phyloP scores from a whole-genome alignment of 1,140 invertebrate genomes.

The Drosophila guanche region DNA sequence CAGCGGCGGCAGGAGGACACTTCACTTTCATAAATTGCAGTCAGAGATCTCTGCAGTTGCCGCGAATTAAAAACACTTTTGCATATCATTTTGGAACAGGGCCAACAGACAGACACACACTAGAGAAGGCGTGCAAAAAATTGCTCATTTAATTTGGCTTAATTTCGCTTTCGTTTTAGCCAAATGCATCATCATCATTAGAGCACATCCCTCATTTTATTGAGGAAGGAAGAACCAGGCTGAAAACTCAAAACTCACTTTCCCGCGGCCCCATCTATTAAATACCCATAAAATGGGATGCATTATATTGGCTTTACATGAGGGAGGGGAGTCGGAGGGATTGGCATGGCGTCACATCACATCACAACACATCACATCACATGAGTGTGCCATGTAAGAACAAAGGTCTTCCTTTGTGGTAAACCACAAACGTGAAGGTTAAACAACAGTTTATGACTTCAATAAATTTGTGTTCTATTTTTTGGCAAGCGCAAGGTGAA shows the following conservation, averaged over 20 bases:
- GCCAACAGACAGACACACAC: constrained; percentile 36
- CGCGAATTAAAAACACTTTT: constrained; percentile 75
- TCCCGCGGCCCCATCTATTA: constrained; percentile 59
- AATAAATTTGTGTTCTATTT: constrained; percentile 53
- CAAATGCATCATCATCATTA: constrained; percentile 56
- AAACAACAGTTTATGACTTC: constrained; percentile 74
- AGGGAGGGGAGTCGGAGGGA: constrained; percentile 1
- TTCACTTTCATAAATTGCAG: constrained; percentile 44
- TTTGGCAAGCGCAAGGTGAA: constrained; percentile 59
- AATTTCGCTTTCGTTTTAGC: constrained; percentile 71
- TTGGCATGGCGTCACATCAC: no score
- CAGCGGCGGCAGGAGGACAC: constrained; percentile 17
- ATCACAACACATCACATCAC: no score
- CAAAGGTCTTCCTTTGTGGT: constrained; percentile 55
- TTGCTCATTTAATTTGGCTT: constrained; percentile 67
- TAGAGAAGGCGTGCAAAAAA: constrained; percentile 7
- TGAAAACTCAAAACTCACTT: constrained; percentile 15
- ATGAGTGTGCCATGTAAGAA: constrained; percentile 41
- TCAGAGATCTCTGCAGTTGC: constrained; percentile 48
- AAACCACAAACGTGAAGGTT: constrained; percentile 25
- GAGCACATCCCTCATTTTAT: background rate
- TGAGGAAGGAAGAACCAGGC: no score
- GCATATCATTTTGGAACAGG: constrained; percentile 68
- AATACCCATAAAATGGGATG: constrained; percentile 59
- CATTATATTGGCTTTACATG: constrained; percentile 21